Evolutionary conservation across 2,888 invertebrate genomes (phyloP), one percentile per base, ranked within the genome.

Genomic region (Macaria notata): DNA sequence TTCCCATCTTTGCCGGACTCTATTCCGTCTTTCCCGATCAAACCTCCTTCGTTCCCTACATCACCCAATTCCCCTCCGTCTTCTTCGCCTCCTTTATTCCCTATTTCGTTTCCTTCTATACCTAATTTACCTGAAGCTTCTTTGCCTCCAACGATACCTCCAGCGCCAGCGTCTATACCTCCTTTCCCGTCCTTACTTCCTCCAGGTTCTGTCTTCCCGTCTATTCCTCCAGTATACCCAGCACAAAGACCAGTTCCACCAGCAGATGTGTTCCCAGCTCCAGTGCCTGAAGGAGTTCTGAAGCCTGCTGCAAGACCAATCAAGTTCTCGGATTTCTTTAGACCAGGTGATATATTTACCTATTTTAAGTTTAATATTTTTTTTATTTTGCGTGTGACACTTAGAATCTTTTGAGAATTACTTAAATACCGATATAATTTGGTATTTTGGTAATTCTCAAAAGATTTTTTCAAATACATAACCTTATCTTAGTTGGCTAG

Each of bases 221-320:
- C 56, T 31, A 8, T 50, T n/a, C 54, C 67, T 43, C 6, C 61
- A 4, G 19, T 44, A 3, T 51, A 31, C 42, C 62, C 55, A 38
- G 53, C 30, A 9, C 57, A 60, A 57, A 63, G 55, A 59, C 68
- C 56, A 3, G 30, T 61, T 5, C 65, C 69, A n/a, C 61, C 63
- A 4, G 57, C 49, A 9, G 53, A 29, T 2, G 45, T 59, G 5
- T 59, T 52, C 9, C 54, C 54, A 30, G 61, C 54, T 29, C 49
- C 46, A 2, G 8, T 47, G 43, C 41, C 53, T 30, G 56, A 56
- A 33, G 45, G 47, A 9, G 1, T 39, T 9, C 45, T 47, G 19
- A 51, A 61, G 4, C 56, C 61, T 48, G 55, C 46, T 4, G 45
- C 64, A n/a, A 65, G 63, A 31, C 62, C 56, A 30, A 31, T 51